These are phyloP conservation scores for Pocota personata DNA, from an alignment of 2,888 invertebrate species.

Conservation along the genomic window DNA sequence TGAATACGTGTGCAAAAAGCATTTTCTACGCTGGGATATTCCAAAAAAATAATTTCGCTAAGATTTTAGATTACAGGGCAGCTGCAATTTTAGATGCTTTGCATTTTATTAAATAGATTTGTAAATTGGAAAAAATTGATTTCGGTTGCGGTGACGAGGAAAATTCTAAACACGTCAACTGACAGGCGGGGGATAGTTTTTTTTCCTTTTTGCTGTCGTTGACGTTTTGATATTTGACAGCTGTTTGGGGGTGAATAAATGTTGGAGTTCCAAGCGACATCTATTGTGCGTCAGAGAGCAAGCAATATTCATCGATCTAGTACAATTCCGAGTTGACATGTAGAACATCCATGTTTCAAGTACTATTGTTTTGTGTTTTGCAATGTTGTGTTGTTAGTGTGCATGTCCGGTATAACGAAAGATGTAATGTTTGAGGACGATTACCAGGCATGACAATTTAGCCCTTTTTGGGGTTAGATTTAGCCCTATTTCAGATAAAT, in stretches of 20 bases:
- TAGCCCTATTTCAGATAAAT: too few relatives aligned
- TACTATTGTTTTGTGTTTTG: neutral
- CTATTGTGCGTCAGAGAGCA: neutral
- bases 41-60: constrained; percentile 24
- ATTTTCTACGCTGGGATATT: constrained; percentile 44
- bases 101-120: constrained; percentile 54
- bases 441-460: too few relatives aligned
- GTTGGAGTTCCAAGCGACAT: neutral
- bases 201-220: constrained; percentile 52
- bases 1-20: constrained; percentile 75
- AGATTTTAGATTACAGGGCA: neutral
- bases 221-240: constrained; percentile 59
- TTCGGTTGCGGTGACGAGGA: constrained; percentile 45
- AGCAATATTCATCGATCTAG: neutral
- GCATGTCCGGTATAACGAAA: too few relatives aligned
- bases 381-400: too few relatives aligned
- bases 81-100: constrained; percentile 34
- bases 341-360: neutral
- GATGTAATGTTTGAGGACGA: too few relatives aligned
- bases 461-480: too few relatives aligned
- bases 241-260: constrained; percentile 23
- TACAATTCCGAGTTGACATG: neutral
- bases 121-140: constrained; percentile 51
- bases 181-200: constrained; percentile 57
- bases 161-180: constrained; percentile 74